Evolutionary conservation across 2,113 vertebrate species (phyloP).

Genomic region (Lepus timidus): DNA sequence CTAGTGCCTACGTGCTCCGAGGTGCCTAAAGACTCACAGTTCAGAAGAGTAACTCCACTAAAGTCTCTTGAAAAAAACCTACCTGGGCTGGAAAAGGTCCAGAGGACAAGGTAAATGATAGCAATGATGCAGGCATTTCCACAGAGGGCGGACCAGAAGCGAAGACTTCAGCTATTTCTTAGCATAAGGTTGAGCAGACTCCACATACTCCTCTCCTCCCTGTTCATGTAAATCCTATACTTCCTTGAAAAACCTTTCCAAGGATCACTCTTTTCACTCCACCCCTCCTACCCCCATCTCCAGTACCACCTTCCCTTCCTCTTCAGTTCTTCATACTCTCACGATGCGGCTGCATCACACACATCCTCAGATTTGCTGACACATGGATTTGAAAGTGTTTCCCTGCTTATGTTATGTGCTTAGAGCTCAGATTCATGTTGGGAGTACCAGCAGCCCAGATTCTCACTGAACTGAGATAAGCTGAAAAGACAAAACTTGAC

Average conservation of each 20-base stretch:
- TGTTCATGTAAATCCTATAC: background rate
- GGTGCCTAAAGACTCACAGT: background rate
- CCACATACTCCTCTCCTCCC: background rate
- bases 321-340: background rate
- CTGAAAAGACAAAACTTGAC: background rate
- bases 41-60: background rate
- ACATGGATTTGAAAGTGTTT: background rate
- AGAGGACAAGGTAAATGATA: background rate
- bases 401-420: background rate
- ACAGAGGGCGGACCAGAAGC: background rate
- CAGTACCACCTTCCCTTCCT: background rate
- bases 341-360: background rate
- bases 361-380: background rate
- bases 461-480: slow-evolving; percentile 15
- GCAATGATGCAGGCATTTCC: background rate
- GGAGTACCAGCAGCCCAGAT: background rate
- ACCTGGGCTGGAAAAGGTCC: background rate
- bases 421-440: background rate
- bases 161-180: background rate
- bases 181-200: background rate
- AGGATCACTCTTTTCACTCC: background rate
- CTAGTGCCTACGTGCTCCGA: background rate
- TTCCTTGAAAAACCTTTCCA: background rate
- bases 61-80: background rate
- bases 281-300: background rate